Conservation (phyloP, 2,888 invertebrate genomes). For the Melanostoma mellinum region DNA sequence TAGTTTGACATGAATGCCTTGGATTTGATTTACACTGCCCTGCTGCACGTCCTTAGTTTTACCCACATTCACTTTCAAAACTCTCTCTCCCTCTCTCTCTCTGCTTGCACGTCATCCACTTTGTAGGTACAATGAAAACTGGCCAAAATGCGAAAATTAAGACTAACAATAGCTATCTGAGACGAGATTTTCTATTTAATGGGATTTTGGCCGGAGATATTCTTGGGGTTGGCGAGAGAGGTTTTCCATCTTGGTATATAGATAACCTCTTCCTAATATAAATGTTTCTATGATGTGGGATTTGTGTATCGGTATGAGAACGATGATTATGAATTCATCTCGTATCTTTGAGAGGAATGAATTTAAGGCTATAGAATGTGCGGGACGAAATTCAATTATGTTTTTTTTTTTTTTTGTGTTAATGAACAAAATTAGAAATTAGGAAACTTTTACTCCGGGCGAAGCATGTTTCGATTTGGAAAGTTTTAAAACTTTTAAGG, state of each 20-base stretch:
- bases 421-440: conserved; percentile 41
- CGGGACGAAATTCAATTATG: conserved; percentile 66
- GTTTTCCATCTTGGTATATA: conserved; percentile 41
- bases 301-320: conserved; percentile 36
- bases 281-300: conserved; percentile 52
- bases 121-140: conserved; percentile 46
- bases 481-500: no score
- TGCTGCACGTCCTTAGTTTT: background rate
- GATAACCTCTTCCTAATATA: background rate
- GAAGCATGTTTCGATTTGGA: no score
- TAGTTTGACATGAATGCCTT: conserved; percentile 2
- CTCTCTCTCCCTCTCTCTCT: background rate
- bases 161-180: conserved; percentile 36
- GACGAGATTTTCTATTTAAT: conserved; percentile 61
- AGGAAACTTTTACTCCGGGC: conserved; percentile 20
- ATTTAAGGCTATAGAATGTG: conserved; percentile 49
- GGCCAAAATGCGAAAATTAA: conserved; percentile 54
- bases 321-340: conserved; percentile 67
- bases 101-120: background rate
- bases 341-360: conserved; percentile 55
- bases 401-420: conserved; percentile 29
- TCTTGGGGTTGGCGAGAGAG: conserved; percentile 31
- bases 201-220: conserved; percentile 57
- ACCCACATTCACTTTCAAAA: conserved; percentile 11
- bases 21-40: background rate